These are phyloP conservation scores for Venturia canescens DNA, from an alignment of 1,140 invertebrate species.

Conservation along the genomic window DNA sequence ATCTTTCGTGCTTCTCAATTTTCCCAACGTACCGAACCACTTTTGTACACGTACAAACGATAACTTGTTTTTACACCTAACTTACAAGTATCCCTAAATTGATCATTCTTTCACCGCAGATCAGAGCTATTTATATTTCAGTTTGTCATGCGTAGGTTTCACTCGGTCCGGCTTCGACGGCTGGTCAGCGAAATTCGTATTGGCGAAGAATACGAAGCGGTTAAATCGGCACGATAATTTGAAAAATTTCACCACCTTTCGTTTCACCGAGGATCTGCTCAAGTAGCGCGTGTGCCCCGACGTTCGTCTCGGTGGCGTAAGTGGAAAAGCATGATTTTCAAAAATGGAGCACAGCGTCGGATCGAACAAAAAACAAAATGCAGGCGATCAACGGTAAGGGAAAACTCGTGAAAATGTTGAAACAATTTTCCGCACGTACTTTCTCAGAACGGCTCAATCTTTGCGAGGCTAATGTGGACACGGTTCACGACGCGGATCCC, in stretches of 20 bases:
- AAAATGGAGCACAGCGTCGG: too few species aligned
- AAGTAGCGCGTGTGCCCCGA: not conserved
- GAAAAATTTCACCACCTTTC: slow-evolving; percentile 2
- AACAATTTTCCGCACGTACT: too few species aligned
- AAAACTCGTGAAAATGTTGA: too few species aligned
- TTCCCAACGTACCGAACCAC: slow-evolving; percentile 8
- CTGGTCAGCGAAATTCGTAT: slow-evolving; percentile 21
- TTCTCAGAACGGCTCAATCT: too few species aligned
- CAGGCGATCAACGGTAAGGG: too few species aligned
- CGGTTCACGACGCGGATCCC: too few species aligned
- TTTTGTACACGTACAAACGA: slow-evolving; percentile 44
- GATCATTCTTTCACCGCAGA: slow-evolving; percentile 35
- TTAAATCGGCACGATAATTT: not conserved
- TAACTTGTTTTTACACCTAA: slow-evolving; percentile 32
- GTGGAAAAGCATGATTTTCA: too few species aligned
- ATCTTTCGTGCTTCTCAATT: not conserved
- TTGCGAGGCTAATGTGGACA: too few species aligned
- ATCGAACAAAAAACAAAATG: too few species aligned
- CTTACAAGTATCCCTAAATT: slow-evolving; percentile 31
- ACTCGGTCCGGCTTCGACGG: slow-evolving; percentile 23
- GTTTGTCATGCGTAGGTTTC: slow-evolving; percentile 17
- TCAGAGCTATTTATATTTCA: slow-evolving; percentile 12
- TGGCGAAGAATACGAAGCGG: not conserved
- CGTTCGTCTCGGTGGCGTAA: not conserved
- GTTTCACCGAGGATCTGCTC: slow-evolving; percentile 16